phyloP scores from a whole-genome alignment of 2,113 vertebrate genomes.

The Aegithalos caudatus region DNA sequence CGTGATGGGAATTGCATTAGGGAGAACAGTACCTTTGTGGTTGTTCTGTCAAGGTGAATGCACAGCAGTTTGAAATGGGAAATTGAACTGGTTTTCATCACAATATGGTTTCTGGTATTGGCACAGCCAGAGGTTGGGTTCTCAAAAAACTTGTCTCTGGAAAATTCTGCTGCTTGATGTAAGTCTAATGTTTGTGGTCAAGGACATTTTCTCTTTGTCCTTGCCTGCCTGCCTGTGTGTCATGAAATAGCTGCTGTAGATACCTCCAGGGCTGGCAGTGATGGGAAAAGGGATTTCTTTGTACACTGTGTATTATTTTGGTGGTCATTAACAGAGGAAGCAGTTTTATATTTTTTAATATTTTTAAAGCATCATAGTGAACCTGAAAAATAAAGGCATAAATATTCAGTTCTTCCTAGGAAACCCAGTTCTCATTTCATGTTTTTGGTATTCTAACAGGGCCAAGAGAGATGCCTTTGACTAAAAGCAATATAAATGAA shows the following conservation, averaged over 20 bases:
- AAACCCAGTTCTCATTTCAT: background rate
- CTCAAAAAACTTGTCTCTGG: background rate
- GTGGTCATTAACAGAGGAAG: background rate
- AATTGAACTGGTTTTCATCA: background rate
- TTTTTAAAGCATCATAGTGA: background rate
- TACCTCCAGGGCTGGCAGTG: background rate
- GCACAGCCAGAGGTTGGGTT: background rate
- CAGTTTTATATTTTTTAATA: background rate
- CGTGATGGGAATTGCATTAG: background rate
- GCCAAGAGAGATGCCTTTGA: background rate
- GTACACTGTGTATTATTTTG: background rate
- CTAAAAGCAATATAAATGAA: background rate
- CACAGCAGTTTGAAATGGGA: background rate
- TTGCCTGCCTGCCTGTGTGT: background rate
- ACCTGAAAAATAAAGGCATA: background rate
- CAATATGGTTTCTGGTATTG: background rate
- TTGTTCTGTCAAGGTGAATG: background rate
- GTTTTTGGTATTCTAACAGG: background rate
- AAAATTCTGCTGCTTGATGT: background rate
- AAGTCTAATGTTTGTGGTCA: background rate
- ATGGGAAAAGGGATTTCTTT: background rate
- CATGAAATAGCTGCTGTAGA: background rate
- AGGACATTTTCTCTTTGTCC: background rate
- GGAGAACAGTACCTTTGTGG: fast-evolving
- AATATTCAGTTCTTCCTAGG: background rate